Percentiles rank a stretch among this genome's conserved stretches.
Evolutionary conservation across 64 coral and sea anemone species (phyloP).

Genomic region (Pocillopora verrucosa): DNA sequence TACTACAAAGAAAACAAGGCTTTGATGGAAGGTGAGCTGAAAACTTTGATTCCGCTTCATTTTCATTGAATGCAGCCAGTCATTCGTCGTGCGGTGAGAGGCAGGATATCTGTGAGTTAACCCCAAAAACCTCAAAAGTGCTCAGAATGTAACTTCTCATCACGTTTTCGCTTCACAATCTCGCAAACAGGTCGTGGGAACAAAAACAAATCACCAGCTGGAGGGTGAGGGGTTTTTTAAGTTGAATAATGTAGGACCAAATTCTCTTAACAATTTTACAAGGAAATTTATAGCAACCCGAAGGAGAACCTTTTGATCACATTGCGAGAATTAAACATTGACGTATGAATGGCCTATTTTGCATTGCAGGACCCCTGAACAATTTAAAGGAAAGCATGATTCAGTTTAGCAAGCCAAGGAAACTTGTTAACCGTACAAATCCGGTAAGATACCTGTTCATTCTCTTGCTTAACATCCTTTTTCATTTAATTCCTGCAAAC

Average conservation of each 20-base stretch:
- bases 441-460: conserved; percentile 62
- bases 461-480: neutral
- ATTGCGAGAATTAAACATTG: too few relatives aligned
- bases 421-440: conserved; percentile 98
- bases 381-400: conserved; percentile 99
- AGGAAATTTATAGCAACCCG: too few relatives aligned
- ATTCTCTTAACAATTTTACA: too few relatives aligned
- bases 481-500: neutral
- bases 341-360: neutral
- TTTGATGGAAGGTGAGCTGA: conserved; percentile 85
- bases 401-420: conserved; percentile 97
- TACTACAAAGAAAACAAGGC: conserved; percentile 99
- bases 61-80: neutral
- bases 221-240: too few relatives aligned
- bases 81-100: neutral
- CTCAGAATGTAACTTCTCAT: too few relatives aligned
- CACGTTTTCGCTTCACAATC: too few relatives aligned
- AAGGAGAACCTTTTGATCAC: too few relatives aligned
- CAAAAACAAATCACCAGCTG: too few relatives aligned
- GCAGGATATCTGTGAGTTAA: neutral
- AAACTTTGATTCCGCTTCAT: neutral
- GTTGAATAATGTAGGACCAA: too few relatives aligned
- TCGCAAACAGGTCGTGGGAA: too few relatives aligned
- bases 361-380: conserved; percentile 84
- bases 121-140: too few relatives aligned